Base-by-base conservation (phyloP, 2,797 vertebrate genomes). In the Pyrocephalus nanus region DNA sequence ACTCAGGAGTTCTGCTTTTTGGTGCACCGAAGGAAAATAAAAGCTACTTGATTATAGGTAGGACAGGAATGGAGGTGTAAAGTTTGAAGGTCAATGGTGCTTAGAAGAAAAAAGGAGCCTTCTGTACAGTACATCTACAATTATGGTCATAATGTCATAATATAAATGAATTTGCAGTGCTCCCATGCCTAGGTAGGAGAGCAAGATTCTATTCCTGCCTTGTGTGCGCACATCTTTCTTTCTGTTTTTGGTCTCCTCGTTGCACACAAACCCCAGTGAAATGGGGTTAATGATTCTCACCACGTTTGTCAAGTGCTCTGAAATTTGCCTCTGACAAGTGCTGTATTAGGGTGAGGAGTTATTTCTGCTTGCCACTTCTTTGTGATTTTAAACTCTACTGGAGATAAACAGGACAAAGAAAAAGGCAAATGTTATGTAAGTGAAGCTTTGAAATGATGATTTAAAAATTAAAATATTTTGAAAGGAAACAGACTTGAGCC, bases 171-270 rank as follows among this genome's bases (percentile, higher is more conserved):
- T 71, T 61, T 36, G 15, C 5, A 3, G 23, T 71, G 55, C 42
- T 91, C 26, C 40, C 10, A 16, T 40, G 27, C 38, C 40, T 2
- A 3, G 17, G 6, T 14, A 29, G 50, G 22, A 91, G 25, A 86
- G 23, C 14, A 65, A 43, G 25, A 54, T 79, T 50, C 69, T 71
- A 3, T 61, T 82, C 34, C 26, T 8, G 16, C 42, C 34, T 78
- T 38, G 15, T 14, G 10, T n/a, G 6, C 0, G 0, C 1, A 5
- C 4, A 1, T 86, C 12, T 38, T 71, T n/a, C 51, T 53, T 79
- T 67, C 50, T 78, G 51, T 0, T 64, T 94, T 88, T 30, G 13
- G 23, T 86, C 77, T 83, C 21, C 30, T 55, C 12, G 2, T 27
- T 58, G 43, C 53, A 58, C 69, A 15, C 72, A 85, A 94, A 65